These are phyloP conservation scores for Colletes gigas DNA, from an alignment of 1,140 invertebrate genomes.

Conservation along the genomic window DNA sequence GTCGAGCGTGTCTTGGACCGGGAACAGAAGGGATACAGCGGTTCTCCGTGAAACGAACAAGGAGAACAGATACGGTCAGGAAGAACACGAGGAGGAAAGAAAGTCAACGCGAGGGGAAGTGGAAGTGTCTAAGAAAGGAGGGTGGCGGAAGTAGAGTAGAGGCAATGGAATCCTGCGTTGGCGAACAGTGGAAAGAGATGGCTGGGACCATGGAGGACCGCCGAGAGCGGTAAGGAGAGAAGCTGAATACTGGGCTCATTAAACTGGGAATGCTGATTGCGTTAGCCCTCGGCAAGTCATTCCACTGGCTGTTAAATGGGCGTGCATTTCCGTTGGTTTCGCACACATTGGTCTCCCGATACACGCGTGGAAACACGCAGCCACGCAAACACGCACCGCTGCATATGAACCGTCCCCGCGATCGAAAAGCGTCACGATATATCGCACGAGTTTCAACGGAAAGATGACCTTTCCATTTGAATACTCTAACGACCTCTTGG, in stretches of 20 bases:
- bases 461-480: slow-evolving; percentile 31
- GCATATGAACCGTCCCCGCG: neutral
- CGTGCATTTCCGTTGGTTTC: slow-evolving; percentile 59
- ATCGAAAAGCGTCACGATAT: slow-evolving; percentile 42
- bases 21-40: neutral
- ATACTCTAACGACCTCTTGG: slow-evolving; percentile 3
- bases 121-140: slow-evolving; percentile 12
- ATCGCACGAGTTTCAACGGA: slow-evolving; percentile 1
- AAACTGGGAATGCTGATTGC: slow-evolving; percentile 75
- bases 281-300: slow-evolving; percentile 68
- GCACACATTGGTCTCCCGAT: slow-evolving; percentile 29
- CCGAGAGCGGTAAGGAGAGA: slow-evolving; percentile 26
- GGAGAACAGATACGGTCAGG: neutral
- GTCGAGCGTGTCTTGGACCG: neutral
- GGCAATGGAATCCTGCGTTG: slow-evolving; percentile 12
- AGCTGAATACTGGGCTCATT: slow-evolving; percentile 70
- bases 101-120: neutral
- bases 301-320: slow-evolving; percentile 65
- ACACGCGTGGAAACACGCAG: neutral
- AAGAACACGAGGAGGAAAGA: slow-evolving; percentile 28
- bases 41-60: neutral
- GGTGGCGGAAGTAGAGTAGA: neutral
- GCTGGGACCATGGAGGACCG: neutral
- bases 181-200: slow-evolving; percentile 45
- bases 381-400: neutral